Base-by-base conservation (phyloP, 2,888 invertebrate genomes). In the Thecophora atra region DNA sequence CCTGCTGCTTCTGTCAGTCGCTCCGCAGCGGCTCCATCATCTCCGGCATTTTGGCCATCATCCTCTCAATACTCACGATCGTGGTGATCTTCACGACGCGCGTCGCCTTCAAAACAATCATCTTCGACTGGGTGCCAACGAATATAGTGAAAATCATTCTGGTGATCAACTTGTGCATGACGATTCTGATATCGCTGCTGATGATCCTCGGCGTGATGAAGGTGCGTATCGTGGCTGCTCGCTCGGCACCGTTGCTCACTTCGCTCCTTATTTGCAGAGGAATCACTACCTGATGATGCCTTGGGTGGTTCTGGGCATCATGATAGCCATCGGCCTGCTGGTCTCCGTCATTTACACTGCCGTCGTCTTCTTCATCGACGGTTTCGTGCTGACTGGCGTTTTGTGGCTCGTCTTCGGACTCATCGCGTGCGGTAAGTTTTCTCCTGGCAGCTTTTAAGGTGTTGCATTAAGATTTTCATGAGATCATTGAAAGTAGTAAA, bases 231-330 rank as follows among this genome's bases (percentile, higher is more conserved):
- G 56, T 21, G 24, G 26, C 6, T 11, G 13, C 28, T 26, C 24
- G 26, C 37, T 37, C 11, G 11, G 6, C 37, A 37, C 37, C 37
- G 6, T 6, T 37, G 6, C 37, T 6, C 37, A 2, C 11, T 37
- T 6, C 37, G 6, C 11, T 37, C 11, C 37, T 64, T 17, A 56
- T 67, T 73, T 62, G 17, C 87, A 94, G 94, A 89, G 92, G 80
- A 93, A 94, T 81, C 92, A 93, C 80, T 93, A 91, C 87, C 85
- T 94, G 81, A 94, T 95, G 94, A 88, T 94, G 70, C 94, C 94
- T 7, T 95, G 94, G 93, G 93, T 95, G 51, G 90, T 93, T 64
- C 88, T 95, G 67, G 94, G 94, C 5, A 90, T 94, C 72, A 92
- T 95, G 88, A 88, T 94, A 66, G 92, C 92, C 11, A 89, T 95